Percentiles rank a stretch among this genome's conserved stretches.
Evolutionary conservation across 2,888 invertebrate genomes (phyloP).

Genomic region (Carterocephalus palaemon): DNA sequence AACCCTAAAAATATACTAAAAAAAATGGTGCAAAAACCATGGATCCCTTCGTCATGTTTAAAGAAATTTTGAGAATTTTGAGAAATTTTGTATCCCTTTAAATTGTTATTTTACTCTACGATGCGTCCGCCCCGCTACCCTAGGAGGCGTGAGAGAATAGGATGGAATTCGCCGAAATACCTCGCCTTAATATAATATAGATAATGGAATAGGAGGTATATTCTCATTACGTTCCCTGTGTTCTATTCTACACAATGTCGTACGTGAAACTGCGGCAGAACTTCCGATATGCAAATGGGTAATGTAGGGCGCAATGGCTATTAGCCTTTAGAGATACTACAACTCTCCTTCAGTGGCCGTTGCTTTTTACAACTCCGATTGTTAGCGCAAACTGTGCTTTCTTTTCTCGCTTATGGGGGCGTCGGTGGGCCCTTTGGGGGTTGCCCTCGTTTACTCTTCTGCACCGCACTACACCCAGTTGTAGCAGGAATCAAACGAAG

Average conservation of each 20-base stretch:
- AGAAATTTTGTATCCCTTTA: no score
- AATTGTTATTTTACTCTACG: no score
- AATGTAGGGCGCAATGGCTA: constrained; percentile 31
- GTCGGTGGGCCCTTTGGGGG: not conserved
- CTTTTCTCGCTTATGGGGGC: constrained; percentile 26
- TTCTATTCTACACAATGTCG: constrained; percentile 12
- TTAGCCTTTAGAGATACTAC: constrained; percentile 38
- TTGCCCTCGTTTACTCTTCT: not conserved
- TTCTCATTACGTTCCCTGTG: constrained; percentile 23
- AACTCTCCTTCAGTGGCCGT: constrained; percentile 34
- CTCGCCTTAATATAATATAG: no score
- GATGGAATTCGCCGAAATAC: no score
- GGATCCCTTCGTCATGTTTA: no score
- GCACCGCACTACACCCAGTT: no score
- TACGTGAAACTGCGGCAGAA: constrained; percentile 19
- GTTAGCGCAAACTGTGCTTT: constrained; percentile 34
- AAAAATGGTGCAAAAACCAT: no score
- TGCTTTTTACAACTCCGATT: constrained; percentile 39
- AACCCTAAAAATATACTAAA: no score
- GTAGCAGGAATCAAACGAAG: no score
- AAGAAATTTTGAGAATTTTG: no score
- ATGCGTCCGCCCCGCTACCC: no score
- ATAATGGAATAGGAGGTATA: constrained; percentile 26
- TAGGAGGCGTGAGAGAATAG: no score
- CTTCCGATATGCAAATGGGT: constrained; percentile 32